Percentiles rank a stretch among this genome's conserved stretches.
Evolutionary conservation across 2,113 vertebrate species (phyloP).

Genomic region (Crotalus viridis): DNA sequence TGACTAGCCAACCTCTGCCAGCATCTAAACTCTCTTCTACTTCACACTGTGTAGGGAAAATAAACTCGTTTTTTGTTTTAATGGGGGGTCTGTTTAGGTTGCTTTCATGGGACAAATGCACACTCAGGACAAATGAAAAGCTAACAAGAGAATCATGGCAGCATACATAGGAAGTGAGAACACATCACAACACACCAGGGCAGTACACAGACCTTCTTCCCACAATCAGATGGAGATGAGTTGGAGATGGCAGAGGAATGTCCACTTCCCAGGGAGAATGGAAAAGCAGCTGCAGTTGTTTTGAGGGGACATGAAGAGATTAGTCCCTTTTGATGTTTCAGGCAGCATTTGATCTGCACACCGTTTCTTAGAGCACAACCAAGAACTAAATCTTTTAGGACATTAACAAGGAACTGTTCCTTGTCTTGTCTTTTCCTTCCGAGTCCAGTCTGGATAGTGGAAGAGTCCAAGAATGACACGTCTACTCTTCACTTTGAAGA

Average conservation of each 20-base stretch:
- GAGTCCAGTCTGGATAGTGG: background rate
- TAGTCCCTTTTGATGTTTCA: conserved; percentile 69
- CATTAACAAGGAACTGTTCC: background rate
- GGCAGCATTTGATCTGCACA: conserved; percentile 12
- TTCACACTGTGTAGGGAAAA: conserved; percentile 41
- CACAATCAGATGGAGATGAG: conserved; percentile 54
- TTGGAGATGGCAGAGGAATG: conserved; percentile 54
- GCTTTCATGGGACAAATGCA: conserved; percentile 45
- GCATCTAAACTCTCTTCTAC: conserved; percentile 28
- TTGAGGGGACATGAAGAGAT: conserved; percentile 26
- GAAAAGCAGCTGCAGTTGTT: conserved; percentile 54
- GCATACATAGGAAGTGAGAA: conserved; percentile 40
- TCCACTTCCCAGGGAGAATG: conserved; percentile 43
- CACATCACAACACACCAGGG: conserved; percentile 46
- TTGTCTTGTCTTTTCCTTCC: background rate
- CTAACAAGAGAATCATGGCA: conserved; percentile 39
- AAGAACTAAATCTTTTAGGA: background rate
- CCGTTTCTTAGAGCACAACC: background rate
- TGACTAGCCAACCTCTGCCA: conserved; percentile 15
- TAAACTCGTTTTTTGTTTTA: background rate
- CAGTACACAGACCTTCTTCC: conserved; percentile 47
- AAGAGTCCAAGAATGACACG: background rate
- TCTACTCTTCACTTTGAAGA: background rate
- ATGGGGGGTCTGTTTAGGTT: background rate
- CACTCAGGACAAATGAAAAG: conserved; percentile 49